A percentile compares a stretch with the other conserved stretches of the same genome.
Evolutionary conservation across 1,140 invertebrate genomes (phyloP).

Genomic region (Sitobion miscanthi): DNA sequence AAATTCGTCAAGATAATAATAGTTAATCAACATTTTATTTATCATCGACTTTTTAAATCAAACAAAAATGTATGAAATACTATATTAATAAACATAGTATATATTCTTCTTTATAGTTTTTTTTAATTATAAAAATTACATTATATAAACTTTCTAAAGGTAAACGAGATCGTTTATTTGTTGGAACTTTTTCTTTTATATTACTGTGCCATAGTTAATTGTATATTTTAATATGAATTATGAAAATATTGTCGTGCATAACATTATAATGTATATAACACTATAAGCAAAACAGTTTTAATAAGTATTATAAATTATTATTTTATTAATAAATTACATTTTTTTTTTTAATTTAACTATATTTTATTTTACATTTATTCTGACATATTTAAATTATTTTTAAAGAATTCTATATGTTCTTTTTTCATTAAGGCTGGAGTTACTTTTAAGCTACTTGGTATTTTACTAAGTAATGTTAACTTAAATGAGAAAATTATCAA

Average conservation of each 20-base stretch:
- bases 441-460: neutral
- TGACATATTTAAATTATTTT: neutral
- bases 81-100: neutral
- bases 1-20: neutral
- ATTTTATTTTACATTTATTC: too few species aligned
- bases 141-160: neutral
- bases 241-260: too few species aligned
- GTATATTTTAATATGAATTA: too few species aligned
- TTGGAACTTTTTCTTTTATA: neutral
- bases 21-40: neutral
- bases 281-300: too few species aligned
- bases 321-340: too few species aligned
- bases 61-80: neutral
- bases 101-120: neutral
- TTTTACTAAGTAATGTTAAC: neutral
- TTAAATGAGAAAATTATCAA: neutral
- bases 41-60: neutral
- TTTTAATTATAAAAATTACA: neutral
- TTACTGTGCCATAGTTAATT: too few species aligned
- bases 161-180: neutral
- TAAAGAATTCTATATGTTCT: neutral
- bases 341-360: too few species aligned
- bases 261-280: too few species aligned
- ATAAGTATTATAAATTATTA: too few species aligned
- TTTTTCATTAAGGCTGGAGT: neutral